These are phyloP conservation scores for Hetaerina americana DNA, from an alignment of 1,140 invertebrate genomes.

Conservation along the genomic window DNA sequence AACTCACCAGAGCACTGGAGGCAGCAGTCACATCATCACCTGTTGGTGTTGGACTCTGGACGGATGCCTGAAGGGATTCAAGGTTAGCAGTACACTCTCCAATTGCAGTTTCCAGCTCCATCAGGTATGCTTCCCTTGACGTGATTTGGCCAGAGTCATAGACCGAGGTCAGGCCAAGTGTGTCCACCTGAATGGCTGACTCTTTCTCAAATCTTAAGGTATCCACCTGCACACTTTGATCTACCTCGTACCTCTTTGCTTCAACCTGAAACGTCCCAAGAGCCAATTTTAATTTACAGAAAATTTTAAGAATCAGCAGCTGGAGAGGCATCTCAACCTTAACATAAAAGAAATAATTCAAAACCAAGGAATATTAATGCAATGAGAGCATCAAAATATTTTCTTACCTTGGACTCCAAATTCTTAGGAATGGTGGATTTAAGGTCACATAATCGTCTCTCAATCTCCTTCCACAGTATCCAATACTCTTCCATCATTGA, in stretches of 20 bases:
- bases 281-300: not conserved
- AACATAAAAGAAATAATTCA: too few species aligned
- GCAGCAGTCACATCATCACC: conserved; percentile 36
- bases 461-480: conserved; percentile 46
- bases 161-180: conserved; percentile 41
- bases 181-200: conserved; percentile 63
- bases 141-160: conserved; percentile 37
- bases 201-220: conserved; percentile 62
- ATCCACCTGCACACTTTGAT: conserved; percentile 40
- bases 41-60: conserved; percentile 35
- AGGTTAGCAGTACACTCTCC: conserved; percentile 42
- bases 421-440: not conserved
- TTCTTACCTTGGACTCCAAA: not conserved
- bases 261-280: not conserved
- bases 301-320: too few species aligned
- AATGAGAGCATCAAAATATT: too few species aligned
- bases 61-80: conserved; percentile 36
- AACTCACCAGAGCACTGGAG: conserved; percentile 39
- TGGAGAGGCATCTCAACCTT: too few species aligned
- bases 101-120: conserved; percentile 53
- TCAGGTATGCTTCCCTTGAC: conserved; percentile 62
- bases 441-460: conserved; percentile 29
- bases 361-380: too few species aligned
- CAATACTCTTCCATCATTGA: conserved; percentile 55
- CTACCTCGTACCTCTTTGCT: conserved; percentile 1